Base-by-base conservation (phyloP, 2,888 invertebrate species). In the Caenorhabditis panamensis region DNA sequence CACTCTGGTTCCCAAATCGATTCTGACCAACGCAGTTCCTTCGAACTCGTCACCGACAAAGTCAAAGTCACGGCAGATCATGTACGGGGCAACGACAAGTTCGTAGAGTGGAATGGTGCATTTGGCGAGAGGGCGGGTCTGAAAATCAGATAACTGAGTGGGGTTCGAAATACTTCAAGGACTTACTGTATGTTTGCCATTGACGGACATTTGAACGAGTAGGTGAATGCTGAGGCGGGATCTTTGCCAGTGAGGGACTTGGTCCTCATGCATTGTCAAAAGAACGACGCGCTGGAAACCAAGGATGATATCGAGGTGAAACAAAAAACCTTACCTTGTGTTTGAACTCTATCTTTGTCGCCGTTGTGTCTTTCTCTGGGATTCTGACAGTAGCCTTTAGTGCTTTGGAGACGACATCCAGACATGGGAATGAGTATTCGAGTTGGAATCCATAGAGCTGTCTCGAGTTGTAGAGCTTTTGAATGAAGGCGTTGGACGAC, bases 381-480 rank as follows among this genome's bases (percentile, higher is more conserved):
- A 77, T 67, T 63, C 77, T 24, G 4, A 81, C 54, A 0, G 81
- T 72, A 0, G 67, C 26, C 41, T 58, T 64, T 3, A 81, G 68
- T 9, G 76, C 62, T 22, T 61, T 77, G 6, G 84, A 84, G 31
- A 84, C 84, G 11, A 44, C 68, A 9, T 80, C 80, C 4, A 82
- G 78, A 20, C 80, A 84, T n/a, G 84, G 84, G 31, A 84, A 84
- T 4, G 82, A 62, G 76, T 84, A 84, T 78, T 82, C 77, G 1
- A 84, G 64, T 31, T 69, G 76, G 64, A 82, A 84, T 69, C 78
- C 78, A 28, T 61, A 72, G n/a, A 79, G 54, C 28, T 79, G 67
- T 22, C 59, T 37, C 36, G 28, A 56, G 20, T 36, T 56, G 22
- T 67, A 41, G 9, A 79, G 26, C 28, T 61, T 66, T 22, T 79